A percentile compares a stretch with the other conserved stretches of the same genome.
Conservation (phyloP, 2,113 vertebrate genomes). For the Myxocyprinus asiaticus region DNA sequence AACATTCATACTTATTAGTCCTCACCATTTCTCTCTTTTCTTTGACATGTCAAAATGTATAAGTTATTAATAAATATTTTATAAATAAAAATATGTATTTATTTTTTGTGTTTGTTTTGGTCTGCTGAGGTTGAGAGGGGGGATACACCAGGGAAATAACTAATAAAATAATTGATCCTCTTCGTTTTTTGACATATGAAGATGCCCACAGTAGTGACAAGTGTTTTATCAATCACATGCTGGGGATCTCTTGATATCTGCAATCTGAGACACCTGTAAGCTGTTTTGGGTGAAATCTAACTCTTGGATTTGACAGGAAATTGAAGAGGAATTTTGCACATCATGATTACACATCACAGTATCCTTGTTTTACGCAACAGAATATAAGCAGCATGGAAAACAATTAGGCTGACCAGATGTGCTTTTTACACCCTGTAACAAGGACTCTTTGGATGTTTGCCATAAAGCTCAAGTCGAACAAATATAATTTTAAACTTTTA, state of each 20-base stretch:
- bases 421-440: background rate
- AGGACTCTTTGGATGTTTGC: background rate
- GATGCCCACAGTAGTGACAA: background rate
- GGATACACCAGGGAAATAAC: background rate
- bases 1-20: too few species aligned
- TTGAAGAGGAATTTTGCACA: background rate
- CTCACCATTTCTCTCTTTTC: too few species aligned
- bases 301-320: background rate
- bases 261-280: background rate
- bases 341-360: background rate
- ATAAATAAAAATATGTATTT: too few species aligned
- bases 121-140: background rate
- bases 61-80: too few species aligned
- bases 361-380: background rate
- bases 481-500: background rate
- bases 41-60: too few species aligned
- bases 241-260: background rate
- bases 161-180: too few species aligned
- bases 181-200: background rate
- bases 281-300: background rate
- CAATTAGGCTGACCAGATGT: background rate
- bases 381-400: slow-evolving; percentile 4
- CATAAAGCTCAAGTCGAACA: background rate
- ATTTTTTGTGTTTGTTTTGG: too few species aligned
- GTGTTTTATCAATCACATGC: slow-evolving; percentile 30